Evolutionary conservation across 2,797 vertebrate genomes (phyloP).

Genomic region (Oryzias sinensis): DNA sequence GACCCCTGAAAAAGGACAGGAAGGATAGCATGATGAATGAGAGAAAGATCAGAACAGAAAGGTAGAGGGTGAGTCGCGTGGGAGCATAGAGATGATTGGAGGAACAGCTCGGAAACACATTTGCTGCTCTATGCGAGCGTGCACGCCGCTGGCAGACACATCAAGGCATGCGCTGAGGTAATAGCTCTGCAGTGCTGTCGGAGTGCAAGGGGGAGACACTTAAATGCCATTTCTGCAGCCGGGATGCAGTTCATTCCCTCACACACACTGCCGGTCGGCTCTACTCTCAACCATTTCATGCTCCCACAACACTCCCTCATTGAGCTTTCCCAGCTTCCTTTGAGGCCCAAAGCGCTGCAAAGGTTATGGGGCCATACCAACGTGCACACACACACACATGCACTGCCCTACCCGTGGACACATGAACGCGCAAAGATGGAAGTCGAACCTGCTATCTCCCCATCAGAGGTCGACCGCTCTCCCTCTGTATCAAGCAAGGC

Average conservation of each 20-base stretch:
- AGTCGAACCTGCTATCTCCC: no score
- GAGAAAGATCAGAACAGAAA: conserved; percentile 65
- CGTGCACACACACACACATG: no score
- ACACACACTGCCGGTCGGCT: conserved; percentile 27
- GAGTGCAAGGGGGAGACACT: conserved; percentile 71
- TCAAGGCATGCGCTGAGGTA: conserved; percentile 47
- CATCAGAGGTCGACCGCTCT: no score
- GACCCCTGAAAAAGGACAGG: conserved; percentile 75
- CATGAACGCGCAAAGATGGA: no score
- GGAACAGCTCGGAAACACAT: conserved; percentile 63
- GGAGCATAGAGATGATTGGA: conserved; percentile 69
- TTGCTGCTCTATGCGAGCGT: conserved; percentile 38
- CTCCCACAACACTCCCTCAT: conserved; percentile 69
- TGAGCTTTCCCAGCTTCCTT: not conserved
- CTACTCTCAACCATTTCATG: conserved; percentile 50
- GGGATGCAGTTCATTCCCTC: conserved; percentile 64
- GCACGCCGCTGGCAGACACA: conserved; percentile 13
- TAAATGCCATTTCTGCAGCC: conserved; percentile 71
- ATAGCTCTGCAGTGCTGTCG: conserved; percentile 66
- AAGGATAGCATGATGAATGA: conserved; percentile 74
- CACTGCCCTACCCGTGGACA: no score
- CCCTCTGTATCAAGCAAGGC: no score
- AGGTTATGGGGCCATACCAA: no score
- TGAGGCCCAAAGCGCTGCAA: no score
- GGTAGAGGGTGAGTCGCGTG: conserved; percentile 62